phyloP scores from a whole-genome alignment of 2,797 vertebrate species.

The Danio albolineatus region DNA sequence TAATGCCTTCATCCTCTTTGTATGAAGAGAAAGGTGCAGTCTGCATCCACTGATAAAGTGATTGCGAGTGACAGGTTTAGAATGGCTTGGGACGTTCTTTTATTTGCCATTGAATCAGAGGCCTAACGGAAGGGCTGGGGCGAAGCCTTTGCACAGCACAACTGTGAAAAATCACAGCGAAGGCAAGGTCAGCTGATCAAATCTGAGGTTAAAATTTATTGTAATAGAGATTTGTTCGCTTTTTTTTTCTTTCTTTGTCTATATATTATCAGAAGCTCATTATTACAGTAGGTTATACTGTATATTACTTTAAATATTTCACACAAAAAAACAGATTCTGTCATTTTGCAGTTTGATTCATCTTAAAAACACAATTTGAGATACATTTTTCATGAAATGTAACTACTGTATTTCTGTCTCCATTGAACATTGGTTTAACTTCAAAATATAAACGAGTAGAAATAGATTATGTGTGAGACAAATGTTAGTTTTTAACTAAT shows the following conservation, averaged over 20 bases:
- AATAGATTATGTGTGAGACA: too few species aligned
- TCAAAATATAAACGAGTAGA: too few species aligned
- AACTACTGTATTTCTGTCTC: too few species aligned
- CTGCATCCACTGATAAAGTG: slow-evolving; percentile 65
- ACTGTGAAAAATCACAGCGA: slow-evolving; percentile 10
- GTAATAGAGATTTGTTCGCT: neutral
- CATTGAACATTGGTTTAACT: too few species aligned
- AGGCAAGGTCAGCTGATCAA: slow-evolving; percentile 19
- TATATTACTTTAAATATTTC: too few species aligned
- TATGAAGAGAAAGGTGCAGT: slow-evolving; percentile 62
- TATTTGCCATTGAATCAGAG: slow-evolving; percentile 66
- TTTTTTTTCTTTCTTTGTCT: neutral
- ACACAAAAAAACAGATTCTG: too few species aligned
- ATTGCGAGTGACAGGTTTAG: slow-evolving; percentile 68
- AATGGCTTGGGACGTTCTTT: slow-evolving; percentile 56
- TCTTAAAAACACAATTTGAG: too few species aligned
- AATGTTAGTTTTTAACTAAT: too few species aligned
- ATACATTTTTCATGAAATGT: too few species aligned
- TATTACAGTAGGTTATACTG: too few species aligned
- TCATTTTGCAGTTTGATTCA: too few species aligned
- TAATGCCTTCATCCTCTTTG: slow-evolving; percentile 65
- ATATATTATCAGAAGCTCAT: too few species aligned
- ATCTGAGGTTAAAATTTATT: neutral
- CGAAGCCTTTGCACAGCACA: slow-evolving; percentile 41
- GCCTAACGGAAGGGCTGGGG: slow-evolving; percentile 23